Evolutionary conservation across 2,113 vertebrate species (phyloP), one percentile per base, ranked within the genome.

Genomic region (Gulo gulo): DNA sequence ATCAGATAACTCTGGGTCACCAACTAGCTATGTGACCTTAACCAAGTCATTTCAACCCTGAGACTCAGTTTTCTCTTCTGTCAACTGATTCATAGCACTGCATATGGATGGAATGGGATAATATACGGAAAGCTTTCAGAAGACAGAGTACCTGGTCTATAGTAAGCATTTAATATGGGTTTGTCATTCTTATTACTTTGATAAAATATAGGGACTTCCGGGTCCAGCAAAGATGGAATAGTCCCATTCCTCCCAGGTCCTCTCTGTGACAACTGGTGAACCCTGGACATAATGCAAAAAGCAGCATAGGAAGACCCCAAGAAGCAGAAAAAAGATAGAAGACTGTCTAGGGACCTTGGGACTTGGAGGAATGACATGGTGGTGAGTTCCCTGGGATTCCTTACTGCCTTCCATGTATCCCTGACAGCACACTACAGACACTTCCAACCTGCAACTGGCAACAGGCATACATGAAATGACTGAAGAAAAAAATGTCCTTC

Each of bases 41-140:
- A 67, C 39, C 42, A 94, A 93, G 45, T 82, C 61, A 95, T 86
- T 65, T 94, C 73, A 81, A 89, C 8, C 24, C 26, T 36, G 26
- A 94, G 73, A 96, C 42, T 96, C 57, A 18, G 31, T 93, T 95
- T 96, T 94, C 71, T 95, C 31, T 71, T 81, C 29, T 80, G 4
- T 76, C 63, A 88, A 42, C 29, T 67, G 6, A 21, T 91, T 76
- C 42, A 85, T 21, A 81, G 42, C 24, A 31, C 71, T 81, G 7
- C 36, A 10, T 42, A 71, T 42, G 50, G 6, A 63, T 82, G 8
- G 23, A 76, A 94, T 63, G 34, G 73, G 59, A 80, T 78, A 31
- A 73, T 55, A 88, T 29, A 67, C 3, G 36, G 73, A 61, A 95
- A 73, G 18, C 24, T 89, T 86, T 74, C 39, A 89, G 79, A 95